Evolutionary conservation across 2,888 invertebrate species (phyloP).

Genomic region (Sarcophaga rosellei): DNA sequence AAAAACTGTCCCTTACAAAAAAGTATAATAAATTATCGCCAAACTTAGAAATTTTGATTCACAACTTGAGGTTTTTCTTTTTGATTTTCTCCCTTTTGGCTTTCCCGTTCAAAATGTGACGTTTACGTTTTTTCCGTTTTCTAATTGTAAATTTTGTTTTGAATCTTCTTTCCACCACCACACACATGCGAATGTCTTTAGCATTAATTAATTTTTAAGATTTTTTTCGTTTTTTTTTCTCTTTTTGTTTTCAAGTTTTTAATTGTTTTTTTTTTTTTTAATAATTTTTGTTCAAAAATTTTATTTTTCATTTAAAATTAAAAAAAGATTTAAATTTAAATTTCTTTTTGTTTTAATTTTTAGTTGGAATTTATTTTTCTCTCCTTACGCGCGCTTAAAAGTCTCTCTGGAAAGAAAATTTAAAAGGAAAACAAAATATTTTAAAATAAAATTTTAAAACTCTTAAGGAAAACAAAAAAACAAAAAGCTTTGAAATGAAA

Average conservation of each 20-base stretch:
- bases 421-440: conserved; percentile 30
- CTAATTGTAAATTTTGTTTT: conserved; percentile 80
- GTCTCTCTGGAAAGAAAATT: conserved; percentile 76
- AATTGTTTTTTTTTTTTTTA: conserved; percentile 59
- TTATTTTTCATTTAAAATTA: conserved; percentile 50
- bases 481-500: not conserved
- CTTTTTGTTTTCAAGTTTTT: conserved; percentile 63
- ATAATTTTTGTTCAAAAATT: conserved; percentile 46
- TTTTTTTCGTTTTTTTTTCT: conserved; percentile 63
- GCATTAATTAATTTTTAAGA: conserved; percentile 77
- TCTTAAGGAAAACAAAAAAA: conserved; percentile 14
- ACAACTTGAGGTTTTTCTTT: conserved; percentile 68
- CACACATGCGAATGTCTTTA: conserved; percentile 81
- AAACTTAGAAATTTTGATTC: conserved; percentile 79
- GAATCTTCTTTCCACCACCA: conserved; percentile 80
- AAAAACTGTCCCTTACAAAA: conserved; percentile 33
- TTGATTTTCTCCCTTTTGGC: conserved; percentile 69
- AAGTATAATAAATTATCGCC: conserved; percentile 70
- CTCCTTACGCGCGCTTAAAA: conserved; percentile 79
- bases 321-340: conserved; percentile 52
- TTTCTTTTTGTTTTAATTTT: conserved; percentile 62
- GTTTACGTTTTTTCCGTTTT: conserved; percentile 80
- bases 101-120: conserved; percentile 76
- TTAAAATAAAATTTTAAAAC: conserved; percentile 45
- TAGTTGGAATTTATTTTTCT: conserved; percentile 73